Percentiles rank a stretch among this genome's conserved stretches.
Evolutionary conservation across 1,140 invertebrate species (phyloP).

Genomic region (Musca domestica): DNA sequence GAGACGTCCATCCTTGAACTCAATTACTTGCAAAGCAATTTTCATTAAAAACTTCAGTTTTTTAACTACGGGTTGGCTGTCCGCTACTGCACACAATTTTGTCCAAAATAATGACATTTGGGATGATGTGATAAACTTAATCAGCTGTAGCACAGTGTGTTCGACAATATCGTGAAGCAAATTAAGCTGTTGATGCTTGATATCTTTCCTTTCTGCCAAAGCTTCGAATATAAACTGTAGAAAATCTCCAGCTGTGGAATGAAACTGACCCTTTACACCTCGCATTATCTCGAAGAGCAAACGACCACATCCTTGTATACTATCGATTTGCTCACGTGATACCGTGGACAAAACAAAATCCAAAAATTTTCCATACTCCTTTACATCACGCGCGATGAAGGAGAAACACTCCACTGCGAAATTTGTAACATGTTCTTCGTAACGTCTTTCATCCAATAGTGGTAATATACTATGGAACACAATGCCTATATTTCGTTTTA

Average conservation of each 20-base stretch:
- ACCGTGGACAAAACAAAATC: conserved; percentile 68
- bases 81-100: conserved; percentile 34
- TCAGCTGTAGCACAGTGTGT: conserved; percentile 61
- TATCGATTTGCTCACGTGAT: conserved; percentile 65
- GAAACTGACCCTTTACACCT: conserved; percentile 77
- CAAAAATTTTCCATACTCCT: conserved; percentile 74
- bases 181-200: conserved; percentile 59
- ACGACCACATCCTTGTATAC: conserved; percentile 72
- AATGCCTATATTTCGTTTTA: conserved; percentile 75
- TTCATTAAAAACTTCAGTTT: conserved; percentile 33
- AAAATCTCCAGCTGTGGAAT: conserved; percentile 70
- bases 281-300: conserved; percentile 83
- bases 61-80: background rate
- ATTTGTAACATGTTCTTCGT: conserved; percentile 78
- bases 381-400: conserved; percentile 85
- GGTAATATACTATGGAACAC: conserved; percentile 75
- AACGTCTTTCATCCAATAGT: conserved; percentile 66
- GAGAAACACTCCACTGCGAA: conserved; percentile 95
- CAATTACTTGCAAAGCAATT: conserved; percentile 62
- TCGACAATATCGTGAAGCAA: conserved; percentile 64
- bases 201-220: conserved; percentile 56
- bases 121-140: conserved; percentile 59
- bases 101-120: conserved; percentile 64
- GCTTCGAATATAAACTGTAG: conserved; percentile 62
- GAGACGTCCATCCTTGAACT: conserved; percentile 64